These are phyloP conservation scores for Heliocidaris tuberculata DNA, from an alignment of 35 echinoderm and acorn worm species.

Conservation along the genomic window DNA sequence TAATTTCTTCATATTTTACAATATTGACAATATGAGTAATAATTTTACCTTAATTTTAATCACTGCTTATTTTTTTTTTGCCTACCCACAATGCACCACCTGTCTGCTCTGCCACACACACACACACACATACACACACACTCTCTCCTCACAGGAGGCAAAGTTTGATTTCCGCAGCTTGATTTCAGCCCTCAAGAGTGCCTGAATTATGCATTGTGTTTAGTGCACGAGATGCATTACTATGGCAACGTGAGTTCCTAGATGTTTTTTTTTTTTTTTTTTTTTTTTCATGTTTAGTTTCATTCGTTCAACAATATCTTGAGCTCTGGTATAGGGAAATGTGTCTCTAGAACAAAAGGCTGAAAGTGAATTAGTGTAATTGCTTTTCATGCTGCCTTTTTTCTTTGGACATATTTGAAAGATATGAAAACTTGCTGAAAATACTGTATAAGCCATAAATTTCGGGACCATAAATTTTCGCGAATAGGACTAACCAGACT, in stretches of 20 bases:
- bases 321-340: neutral
- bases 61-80: constrained; percentile 7
- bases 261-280: neutral
- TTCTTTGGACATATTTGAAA: neutral
- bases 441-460: too few relatives aligned
- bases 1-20: too few relatives aligned
- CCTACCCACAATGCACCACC: constrained; percentile 24
- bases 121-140: neutral
- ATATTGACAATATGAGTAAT: too few relatives aligned
- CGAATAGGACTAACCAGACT: too few relatives aligned
- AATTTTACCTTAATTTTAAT: constrained; percentile 1
- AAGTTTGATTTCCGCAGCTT: constrained; percentile 37
- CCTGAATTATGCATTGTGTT: constrained; percentile 39
- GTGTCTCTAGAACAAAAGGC: neutral
- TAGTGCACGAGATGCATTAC: constrained; percentile 26
- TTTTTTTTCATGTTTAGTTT: too few relatives aligned
- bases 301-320: neutral
- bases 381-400: neutral
- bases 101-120: neutral
- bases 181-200: constrained; percentile 28
- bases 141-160: neutral
- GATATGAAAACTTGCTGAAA: neutral
- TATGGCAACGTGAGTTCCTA: constrained; percentile 31
- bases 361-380: neutral
- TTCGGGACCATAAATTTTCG: too few relatives aligned